These are phyloP conservation scores for Spilarctia lutea DNA, from an alignment of 2,888 invertebrate species.

Conservation along the genomic window DNA sequence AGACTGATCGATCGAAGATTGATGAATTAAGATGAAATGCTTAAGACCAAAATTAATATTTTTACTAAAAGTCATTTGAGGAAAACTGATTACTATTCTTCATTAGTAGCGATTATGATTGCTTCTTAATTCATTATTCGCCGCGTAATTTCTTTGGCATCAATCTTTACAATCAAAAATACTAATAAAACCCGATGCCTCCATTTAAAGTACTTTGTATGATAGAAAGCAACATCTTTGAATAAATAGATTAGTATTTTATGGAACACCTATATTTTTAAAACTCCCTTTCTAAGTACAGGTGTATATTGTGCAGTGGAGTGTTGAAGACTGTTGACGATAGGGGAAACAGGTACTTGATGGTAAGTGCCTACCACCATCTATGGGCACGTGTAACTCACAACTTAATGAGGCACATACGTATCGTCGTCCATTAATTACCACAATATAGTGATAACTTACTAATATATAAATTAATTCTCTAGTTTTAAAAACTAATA, in stretches of 20 bases:
- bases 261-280: no score
- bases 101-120: background rate
- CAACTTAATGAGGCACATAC: no score
- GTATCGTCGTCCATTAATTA: no score
- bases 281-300: no score
- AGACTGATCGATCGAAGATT: background rate
- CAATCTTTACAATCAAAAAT: background rate
- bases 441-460: no score
- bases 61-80: background rate
- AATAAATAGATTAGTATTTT: no score
- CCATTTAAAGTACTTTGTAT: background rate
- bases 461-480: background rate
- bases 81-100: background rate
- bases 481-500: background rate
- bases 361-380: no score
- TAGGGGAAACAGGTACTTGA: no score
- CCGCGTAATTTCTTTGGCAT: background rate
- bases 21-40: background rate
- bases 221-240: no score
- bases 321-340: no score
- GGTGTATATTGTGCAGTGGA: no score
- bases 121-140: background rate
- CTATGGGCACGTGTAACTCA: no score
- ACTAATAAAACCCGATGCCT: background rate
- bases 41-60: background rate